Evolutionary conservation across 2,113 vertebrate species (phyloP), one percentile per base, ranked within the genome.

Genomic region (Gallinago media): DNA sequence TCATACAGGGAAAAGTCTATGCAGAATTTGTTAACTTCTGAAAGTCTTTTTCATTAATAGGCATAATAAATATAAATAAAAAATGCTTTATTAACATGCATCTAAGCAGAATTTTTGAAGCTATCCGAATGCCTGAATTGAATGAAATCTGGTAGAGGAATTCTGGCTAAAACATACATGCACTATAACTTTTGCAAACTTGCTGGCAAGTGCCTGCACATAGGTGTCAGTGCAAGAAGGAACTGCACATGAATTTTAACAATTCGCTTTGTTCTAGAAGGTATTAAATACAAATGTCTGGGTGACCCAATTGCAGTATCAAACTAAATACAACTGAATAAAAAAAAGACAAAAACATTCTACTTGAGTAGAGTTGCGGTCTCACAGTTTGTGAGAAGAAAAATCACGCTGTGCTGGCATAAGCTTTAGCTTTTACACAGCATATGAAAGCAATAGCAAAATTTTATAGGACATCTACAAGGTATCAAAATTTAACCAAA

Each of bases 251-350:
- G 8, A 15, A 91, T 63, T 67, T 81, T 84, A 78, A 74, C 38
- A 81, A 10, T 17, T 25, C 1, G 0, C 13, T 87, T 32, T 78
- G 15, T 32, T 87, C 52, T 7, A 2, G 12, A 78, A 85, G 44
- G 40, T 29, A 59, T 58, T 54, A 72, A 77, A 85, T 63, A 78
- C 15, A 76, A 63, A 20, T 1, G 10, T 19, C 42, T 58, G 36
- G 5, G n/a, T 75, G n/a, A 73, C 10, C 21, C 46, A 50, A 34
- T 25, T 59, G 46, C 46, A 80, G 7, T 7, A 80, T 52, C 36
- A 62, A 26, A 38, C 18, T 67, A 74, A 92, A 93, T 29, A 85
- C 0, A 11, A 17, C 6, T 0, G 0, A 71, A 38, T 55, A 65
- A 87, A 26, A 84, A 84, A 34, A 67, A 62, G 25, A 40, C 8